These are phyloP conservation scores for Anoplophora glabripennis DNA, from an alignment of 1,140 invertebrate genomes.

Conservation along the genomic window DNA sequence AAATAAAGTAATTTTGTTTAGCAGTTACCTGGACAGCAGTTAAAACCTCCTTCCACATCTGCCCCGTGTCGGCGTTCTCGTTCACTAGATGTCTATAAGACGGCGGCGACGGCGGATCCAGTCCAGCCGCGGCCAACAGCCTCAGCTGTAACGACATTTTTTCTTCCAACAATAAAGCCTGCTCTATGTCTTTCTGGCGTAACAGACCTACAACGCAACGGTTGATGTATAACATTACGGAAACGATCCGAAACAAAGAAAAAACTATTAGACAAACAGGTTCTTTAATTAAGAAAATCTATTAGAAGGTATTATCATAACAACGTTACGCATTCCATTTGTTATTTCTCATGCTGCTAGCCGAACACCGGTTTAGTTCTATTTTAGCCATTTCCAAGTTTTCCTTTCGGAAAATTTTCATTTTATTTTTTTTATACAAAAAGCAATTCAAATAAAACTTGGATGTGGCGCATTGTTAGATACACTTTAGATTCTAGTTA, in stretches of 20 bases:
- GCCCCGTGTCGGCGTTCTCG: conserved; percentile 60
- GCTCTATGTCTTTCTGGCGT: conserved; percentile 81
- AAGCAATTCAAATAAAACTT: no score
- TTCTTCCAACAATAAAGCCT: conserved; percentile 80
- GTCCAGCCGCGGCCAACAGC: conserved; percentile 65
- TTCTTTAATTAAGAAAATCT: not conserved
- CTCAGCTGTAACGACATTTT: conserved; percentile 82
- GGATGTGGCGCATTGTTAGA: no score
- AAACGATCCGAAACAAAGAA: no score
- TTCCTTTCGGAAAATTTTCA: no score
- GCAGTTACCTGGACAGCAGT: conserved; percentile 64
- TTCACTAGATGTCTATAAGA: conserved; percentile 59
- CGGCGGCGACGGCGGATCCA: conserved; percentile 54
- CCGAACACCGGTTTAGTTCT: no score
- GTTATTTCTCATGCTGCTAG: no score
- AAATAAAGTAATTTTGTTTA: no score
- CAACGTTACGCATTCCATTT: no score
- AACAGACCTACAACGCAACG: conserved; percentile 58
- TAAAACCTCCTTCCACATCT: conserved; percentile 68
- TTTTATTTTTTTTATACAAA: no score
- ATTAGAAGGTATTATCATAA: not conserved
- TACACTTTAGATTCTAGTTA: no score
- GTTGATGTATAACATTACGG: not conserved
- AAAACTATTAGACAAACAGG: no score
- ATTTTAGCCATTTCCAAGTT: no score